Base-by-base conservation (phyloP, 2,113 vertebrate genomes). In the Bambusicola thoracicus region DNA sequence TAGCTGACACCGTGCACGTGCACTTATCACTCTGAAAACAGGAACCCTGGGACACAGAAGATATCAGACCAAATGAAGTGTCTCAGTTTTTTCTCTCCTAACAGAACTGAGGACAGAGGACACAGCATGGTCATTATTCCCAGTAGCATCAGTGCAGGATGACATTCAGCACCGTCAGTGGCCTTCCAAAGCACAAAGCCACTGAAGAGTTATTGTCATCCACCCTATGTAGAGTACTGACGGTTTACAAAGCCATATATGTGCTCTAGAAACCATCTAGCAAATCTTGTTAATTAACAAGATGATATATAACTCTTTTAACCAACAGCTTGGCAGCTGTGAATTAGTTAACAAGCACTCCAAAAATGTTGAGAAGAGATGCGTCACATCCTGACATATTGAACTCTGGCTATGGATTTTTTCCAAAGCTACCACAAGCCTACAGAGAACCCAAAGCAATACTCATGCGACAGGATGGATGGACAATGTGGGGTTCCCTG, bases 41-140 rank as follows among this genome's bases (percentile, higher is more conserved):
- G 53, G 34, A 51, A 2, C 25, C 18, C 3, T 3, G 12, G 41
- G 55, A 44, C 68, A 48, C 24, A 70, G 56, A 65, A 63, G 25
- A 6, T 7, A 38, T 8, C 62, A 87, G 67, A 41, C 59, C 55
- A 20, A 44, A 29, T 3, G 15, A 6, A 1, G 2, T 1, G 10
- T 9, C 43, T 38, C 11, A 19, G 29, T 18, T 69, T 62, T 53
- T 34, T 72, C 32, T 51, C 41, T 63, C 40, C 55, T 29, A 53
- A 30, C 3, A 46, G 46, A 76, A 25, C 27, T 2, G 8, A 46
- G 44, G n/a, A 14, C 22, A 0, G 3, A 55, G 61, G 61, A 41
- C 44, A 29, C 67, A 49, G 29, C 0, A 0, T 5, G 59, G 48
- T 13, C 43, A 0, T 49, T 43, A 32, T 36, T 22, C 51, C 36